A percentile compares a stretch with the other conserved stretches of the same genome.
Conservation (phyloP, 2,113 vertebrate genomes). For the Irena cyanogastra region DNA sequence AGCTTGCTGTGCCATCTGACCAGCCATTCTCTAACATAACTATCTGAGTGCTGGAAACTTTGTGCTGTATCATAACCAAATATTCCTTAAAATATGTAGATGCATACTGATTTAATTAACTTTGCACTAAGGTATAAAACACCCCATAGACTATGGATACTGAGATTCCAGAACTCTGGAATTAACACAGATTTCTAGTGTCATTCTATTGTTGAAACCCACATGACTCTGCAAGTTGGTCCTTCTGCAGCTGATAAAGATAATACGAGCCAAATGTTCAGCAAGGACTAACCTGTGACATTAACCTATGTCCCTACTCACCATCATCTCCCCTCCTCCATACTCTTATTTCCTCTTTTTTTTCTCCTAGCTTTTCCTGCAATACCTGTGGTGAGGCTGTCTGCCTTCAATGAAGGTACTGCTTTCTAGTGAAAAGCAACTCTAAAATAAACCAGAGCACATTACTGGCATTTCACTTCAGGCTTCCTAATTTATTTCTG, state of each 20-base stretch:
- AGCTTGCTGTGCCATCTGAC: not conserved
- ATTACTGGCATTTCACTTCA: not conserved
- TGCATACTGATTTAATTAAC: not conserved
- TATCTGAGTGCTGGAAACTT: not conserved
- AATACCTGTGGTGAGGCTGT: not conserved
- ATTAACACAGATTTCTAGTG: not conserved
- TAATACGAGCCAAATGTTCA: not conserved
- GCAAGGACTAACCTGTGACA: not conserved
- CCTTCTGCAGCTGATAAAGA: not conserved
- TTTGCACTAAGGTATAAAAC: not conserved
- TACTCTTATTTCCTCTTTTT: not conserved
- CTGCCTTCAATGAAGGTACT: not conserved
- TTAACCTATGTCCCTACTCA: not conserved
- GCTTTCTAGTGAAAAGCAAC: not conserved
- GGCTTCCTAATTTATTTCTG: not conserved
- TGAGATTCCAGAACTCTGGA: not conserved
- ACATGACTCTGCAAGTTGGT: not conserved
- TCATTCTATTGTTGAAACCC: not conserved
- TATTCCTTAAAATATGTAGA: not conserved
- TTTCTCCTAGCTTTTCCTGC: not conserved
- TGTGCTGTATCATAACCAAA: not conserved
- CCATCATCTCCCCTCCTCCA: not conserved
- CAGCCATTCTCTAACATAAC: not conserved
- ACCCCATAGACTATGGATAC: rapidly evolving
- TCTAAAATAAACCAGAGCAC: not conserved